phyloP scores from a whole-genome alignment of 2,113 vertebrate species.

The Phrynosoma platyrhinos region DNA sequence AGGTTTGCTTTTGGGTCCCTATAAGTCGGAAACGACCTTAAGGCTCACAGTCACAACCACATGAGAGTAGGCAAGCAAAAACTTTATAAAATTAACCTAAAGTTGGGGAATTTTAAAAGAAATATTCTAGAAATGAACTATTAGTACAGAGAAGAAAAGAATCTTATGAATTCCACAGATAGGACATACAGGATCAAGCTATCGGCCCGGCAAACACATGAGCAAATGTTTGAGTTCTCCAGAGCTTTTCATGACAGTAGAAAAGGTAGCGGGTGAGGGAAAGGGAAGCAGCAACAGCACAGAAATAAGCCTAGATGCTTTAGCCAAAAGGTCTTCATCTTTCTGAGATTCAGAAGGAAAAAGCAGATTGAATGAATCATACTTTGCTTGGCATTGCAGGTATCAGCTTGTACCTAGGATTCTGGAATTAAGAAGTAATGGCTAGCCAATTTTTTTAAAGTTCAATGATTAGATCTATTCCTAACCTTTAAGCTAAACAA shows the following conservation, averaged over 20 bases:
- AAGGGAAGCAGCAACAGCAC: not conserved
- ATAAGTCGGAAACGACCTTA: too few species aligned
- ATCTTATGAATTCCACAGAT: not conserved
- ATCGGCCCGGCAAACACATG: not conserved
- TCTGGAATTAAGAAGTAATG: not conserved
- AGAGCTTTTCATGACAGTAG: not conserved
- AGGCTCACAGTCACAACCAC: too few species aligned
- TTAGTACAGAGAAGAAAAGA: not conserved
- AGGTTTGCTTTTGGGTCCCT: too few species aligned
- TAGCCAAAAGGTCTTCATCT: not conserved
- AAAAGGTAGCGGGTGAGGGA: not conserved
- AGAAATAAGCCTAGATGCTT: not conserved
- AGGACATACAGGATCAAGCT: not conserved
- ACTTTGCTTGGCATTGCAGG: too few species aligned
- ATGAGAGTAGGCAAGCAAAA: constrained; percentile 16
- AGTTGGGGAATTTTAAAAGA: constrained; percentile 23
- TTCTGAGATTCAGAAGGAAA: not conserved
- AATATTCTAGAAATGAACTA: constrained; percentile 6
- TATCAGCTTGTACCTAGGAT: not conserved
- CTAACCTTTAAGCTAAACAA: not conserved
- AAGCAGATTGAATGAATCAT: not conserved
- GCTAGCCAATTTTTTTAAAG: not conserved
- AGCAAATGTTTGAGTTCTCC: too few species aligned
- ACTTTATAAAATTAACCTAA: not conserved
- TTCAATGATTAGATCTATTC: not conserved